Evolutionary conservation across 2,797 vertebrate species (phyloP).

Genomic region (Thalassophryne amazonica): DNA sequence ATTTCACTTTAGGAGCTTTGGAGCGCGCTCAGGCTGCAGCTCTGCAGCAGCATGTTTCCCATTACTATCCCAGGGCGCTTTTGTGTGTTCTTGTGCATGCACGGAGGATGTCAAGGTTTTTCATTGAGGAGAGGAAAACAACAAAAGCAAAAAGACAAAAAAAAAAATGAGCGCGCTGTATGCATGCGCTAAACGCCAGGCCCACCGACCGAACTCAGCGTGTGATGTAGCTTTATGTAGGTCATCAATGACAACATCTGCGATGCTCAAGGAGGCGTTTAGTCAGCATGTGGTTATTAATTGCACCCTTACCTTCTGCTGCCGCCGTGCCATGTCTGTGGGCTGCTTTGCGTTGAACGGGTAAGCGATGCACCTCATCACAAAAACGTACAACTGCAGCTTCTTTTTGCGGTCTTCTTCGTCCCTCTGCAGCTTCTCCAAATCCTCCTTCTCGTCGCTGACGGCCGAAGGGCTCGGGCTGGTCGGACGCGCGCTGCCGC

Average conservation of each 20-base stretch:
- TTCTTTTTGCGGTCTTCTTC: constrained; percentile 97
- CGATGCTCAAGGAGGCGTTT: constrained; percentile 53
- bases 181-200: constrained; percentile 35
- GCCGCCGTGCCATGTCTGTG: constrained; percentile 97
- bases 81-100: constrained; percentile 39
- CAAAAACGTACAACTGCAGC: constrained; percentile 97
- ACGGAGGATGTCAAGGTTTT: constrained; percentile 43
- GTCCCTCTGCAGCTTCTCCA: constrained; percentile 93
- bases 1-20: constrained; percentile 37
- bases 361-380: constrained; percentile 97
- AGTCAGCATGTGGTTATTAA: constrained; percentile 56
- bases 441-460: constrained; percentile 95
- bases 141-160: constrained; percentile 28
- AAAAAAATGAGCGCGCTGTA: constrained; percentile 22
- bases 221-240: constrained; percentile 66
- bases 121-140: constrained; percentile 32
- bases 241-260: constrained; percentile 75
- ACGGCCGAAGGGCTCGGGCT: constrained; percentile 95
- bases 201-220: constrained; percentile 32
- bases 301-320: constrained; percentile 90
- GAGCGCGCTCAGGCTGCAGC: constrained; percentile 48
- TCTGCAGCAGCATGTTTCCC: constrained; percentile 63
- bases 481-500: constrained; percentile 87
- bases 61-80: constrained; percentile 23
- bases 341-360: constrained; percentile 99